phyloP scores from a whole-genome alignment of 2,797 vertebrate species.

The Myripristis murdjan region DNA sequence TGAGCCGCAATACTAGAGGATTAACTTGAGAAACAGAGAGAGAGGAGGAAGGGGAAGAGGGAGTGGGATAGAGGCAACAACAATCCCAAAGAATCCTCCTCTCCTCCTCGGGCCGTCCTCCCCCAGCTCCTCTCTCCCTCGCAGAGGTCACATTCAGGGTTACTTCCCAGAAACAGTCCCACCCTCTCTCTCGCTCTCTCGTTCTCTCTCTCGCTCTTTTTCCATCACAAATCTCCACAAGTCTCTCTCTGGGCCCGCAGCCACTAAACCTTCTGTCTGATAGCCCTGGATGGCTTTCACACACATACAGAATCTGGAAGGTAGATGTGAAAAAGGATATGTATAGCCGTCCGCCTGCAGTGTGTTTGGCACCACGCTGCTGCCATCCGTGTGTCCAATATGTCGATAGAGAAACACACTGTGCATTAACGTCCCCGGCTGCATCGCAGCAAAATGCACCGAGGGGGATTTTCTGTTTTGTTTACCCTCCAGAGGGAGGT shows the following conservation, averaged over 20 bases:
- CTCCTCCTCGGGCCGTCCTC: constrained; percentile 19
- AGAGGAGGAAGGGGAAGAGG: neutral
- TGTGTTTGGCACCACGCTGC: no score
- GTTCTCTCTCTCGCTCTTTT: constrained; percentile 29
- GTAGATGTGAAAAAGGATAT: neutral
- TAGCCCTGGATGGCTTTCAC: constrained; percentile 5
- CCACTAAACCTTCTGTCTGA: neutral
- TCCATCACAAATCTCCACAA: constrained; percentile 71
- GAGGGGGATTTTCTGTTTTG: no score
- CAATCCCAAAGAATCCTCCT: constrained; percentile 46
- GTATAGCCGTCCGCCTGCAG: no score
- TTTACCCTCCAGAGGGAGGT: no score
- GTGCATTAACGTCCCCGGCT: no score
- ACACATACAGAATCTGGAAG: constrained; percentile 14
- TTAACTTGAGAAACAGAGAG: constrained; percentile 47
- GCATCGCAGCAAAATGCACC: no score
- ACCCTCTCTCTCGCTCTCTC: constrained; percentile 49
- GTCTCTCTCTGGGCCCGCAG: constrained; percentile 24
- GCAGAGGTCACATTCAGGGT: constrained; percentile 73
- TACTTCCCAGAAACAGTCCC: constrained; percentile 74
- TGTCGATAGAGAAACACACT: no score
- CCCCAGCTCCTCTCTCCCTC: constrained; percentile 41
- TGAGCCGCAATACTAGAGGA: constrained; percentile 61
- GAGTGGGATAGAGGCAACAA: constrained; percentile 7
- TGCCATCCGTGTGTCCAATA: no score